A percentile compares a stretch with the other conserved stretches of the same genome.
Conservation (phyloP, 2,113 vertebrate species). For the Rhipidura dahli region DNA sequence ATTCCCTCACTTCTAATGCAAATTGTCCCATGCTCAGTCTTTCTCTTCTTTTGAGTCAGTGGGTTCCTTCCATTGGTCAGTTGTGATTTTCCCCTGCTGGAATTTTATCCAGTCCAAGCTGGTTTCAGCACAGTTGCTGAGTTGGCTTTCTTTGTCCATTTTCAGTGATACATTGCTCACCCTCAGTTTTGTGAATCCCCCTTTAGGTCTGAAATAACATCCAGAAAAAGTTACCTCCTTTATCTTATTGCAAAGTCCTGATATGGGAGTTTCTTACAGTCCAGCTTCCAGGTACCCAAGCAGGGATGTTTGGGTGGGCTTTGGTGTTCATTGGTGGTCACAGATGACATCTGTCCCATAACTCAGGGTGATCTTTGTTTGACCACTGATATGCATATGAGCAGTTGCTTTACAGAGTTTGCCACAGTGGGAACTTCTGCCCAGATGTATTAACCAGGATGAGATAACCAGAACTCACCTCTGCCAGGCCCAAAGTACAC, state of each 20-base stretch:
- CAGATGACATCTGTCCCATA: neutral
- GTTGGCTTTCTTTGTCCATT: neutral
- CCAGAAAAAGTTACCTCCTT: neutral
- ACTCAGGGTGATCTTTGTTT: neutral
- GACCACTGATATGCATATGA: neutral
- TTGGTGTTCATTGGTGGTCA: accelerated
- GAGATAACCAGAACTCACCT: neutral
- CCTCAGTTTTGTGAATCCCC: neutral
- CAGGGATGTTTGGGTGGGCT: neutral
- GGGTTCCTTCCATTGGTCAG: neutral
- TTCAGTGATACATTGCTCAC: too few species aligned
- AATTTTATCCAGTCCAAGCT: neutral
- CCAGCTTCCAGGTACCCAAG: neutral
- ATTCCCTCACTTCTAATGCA: neutral
- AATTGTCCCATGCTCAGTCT: neutral
- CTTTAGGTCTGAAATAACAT: neutral
- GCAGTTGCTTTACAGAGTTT: neutral
- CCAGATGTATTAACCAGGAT: neutral
- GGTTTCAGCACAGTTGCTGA: neutral
- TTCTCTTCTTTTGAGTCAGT: neutral
- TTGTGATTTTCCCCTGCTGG: neutral
- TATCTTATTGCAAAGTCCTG: neutral
- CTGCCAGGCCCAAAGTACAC: too few species aligned
- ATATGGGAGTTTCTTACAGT: neutral
- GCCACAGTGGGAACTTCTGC: neutral